Percentiles rank a stretch among this genome's conserved stretches.
phyloP scores from a whole-genome alignment of 1,140 invertebrate species.

The Drosophila lowei region DNA sequence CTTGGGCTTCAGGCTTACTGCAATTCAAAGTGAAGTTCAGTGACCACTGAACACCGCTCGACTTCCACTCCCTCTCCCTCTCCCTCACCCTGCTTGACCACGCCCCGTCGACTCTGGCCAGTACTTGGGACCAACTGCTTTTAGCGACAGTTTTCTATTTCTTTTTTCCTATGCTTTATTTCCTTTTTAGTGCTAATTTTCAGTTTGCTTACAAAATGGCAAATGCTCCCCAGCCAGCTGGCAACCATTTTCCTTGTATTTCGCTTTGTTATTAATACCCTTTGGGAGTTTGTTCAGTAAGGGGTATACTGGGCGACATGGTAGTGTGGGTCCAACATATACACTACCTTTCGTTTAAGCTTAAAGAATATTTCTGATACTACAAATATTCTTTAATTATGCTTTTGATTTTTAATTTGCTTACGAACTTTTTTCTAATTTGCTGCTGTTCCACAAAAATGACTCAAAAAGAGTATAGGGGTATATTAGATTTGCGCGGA shows the following conservation, averaged over 20 bases:
- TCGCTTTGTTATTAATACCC: slow-evolving; percentile 28
- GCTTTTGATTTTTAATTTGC: too few relatives aligned
- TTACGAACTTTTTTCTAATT: too few relatives aligned
- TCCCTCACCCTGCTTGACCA: slow-evolving; percentile 53
- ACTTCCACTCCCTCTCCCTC: background rate
- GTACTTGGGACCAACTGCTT: slow-evolving; percentile 46
- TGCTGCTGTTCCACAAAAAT: too few relatives aligned
- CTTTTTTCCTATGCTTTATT: slow-evolving; percentile 15
- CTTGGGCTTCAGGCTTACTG: background rate
- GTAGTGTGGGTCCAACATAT: too few relatives aligned
- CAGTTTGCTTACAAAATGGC: slow-evolving; percentile 71
- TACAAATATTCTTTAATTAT: too few relatives aligned
- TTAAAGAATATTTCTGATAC: too few relatives aligned
- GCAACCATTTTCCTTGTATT: slow-evolving; percentile 55
- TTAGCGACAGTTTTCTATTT: slow-evolving; percentile 65
- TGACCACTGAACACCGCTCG: slow-evolving; percentile 46
- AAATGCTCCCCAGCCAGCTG: slow-evolving; percentile 49
- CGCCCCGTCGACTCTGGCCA: slow-evolving; percentile 49
- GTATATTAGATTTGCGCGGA: too few relatives aligned
- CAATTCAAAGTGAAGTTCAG: slow-evolving; percentile 55
- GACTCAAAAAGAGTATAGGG: too few relatives aligned
- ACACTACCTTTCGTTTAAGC: too few relatives aligned
- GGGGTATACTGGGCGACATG: too few relatives aligned
- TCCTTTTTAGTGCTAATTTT: slow-evolving; percentile 56
- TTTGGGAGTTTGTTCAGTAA: background rate